A percentile compares a stretch with the other conserved stretches of the same genome.
These are phyloP conservation scores for Forbesichthys agassizii DNA, from an alignment of 2,113 vertebrate species.

Conservation along the genomic window DNA sequence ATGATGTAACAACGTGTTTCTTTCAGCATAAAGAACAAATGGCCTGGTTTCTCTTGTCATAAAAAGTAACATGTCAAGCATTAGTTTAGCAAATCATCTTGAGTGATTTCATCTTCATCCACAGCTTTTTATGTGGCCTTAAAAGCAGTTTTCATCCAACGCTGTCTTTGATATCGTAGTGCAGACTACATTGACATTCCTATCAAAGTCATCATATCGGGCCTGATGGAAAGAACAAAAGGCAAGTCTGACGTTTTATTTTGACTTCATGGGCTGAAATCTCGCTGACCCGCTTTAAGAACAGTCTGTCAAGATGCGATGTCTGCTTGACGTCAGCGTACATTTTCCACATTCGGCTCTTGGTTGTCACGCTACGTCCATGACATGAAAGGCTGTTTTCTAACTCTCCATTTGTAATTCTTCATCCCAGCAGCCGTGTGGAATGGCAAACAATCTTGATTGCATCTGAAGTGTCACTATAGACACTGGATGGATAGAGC, in stretches of 20 bases:
- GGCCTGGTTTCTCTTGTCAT: conserved; percentile 39
- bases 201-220: conserved; percentile 37
- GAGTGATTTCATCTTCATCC: conserved; percentile 28
- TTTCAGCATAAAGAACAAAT: conserved; percentile 34
- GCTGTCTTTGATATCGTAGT: conserved; percentile 29
- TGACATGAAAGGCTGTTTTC: conserved; percentile 66
- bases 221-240: conserved; percentile 34
- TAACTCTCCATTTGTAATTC: conserved; percentile 72
- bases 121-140: conserved; percentile 18
- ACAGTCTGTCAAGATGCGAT: conserved; percentile 4
- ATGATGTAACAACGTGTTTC: conserved; percentile 48
- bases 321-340: conserved; percentile 29
- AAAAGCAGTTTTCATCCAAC: conserved; percentile 18
- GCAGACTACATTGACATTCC: conserved; percentile 33
- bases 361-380: conserved; percentile 36
- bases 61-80: conserved; percentile 16
- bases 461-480: conserved; percentile 69
- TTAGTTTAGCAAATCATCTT: conserved; percentile 28
- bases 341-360: conserved; percentile 37
- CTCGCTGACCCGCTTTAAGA: conserved; percentile 32
- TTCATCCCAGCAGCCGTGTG: conserved; percentile 37
- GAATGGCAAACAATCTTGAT: conserved; percentile 62
- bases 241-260: conserved; percentile 16
- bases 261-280: conserved; percentile 15
- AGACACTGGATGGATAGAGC: conserved; percentile 58